A percentile compares a stretch with the other conserved stretches of the same genome.
phyloP scores from a whole-genome alignment of 2,888 invertebrate species.

The Acronicta psi region DNA sequence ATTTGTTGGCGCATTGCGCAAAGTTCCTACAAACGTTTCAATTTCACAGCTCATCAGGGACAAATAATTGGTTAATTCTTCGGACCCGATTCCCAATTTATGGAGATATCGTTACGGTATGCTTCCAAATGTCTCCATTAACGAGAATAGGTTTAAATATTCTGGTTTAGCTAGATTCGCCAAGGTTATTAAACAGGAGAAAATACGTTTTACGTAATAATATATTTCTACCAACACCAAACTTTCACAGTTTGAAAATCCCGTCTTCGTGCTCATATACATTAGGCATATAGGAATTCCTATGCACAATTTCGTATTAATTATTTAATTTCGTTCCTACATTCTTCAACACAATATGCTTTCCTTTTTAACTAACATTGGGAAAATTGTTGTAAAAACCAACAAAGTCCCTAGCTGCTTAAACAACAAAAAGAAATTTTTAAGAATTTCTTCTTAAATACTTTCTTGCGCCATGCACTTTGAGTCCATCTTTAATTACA shows the following conservation, averaged over 20 bases:
- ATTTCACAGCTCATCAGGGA: constrained; percentile 2
- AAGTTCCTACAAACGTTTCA: not conserved
- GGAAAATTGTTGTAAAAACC: not conserved
- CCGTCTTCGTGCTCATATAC: no score
- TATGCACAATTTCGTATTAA: no score
- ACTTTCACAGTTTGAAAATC: no score
- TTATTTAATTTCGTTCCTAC: no score
- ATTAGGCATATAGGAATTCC: no score
- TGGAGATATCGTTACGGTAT: constrained; percentile 3
- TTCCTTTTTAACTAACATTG: no score
- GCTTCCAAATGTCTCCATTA: constrained; percentile 18
- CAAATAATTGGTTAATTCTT: constrained; percentile 7
- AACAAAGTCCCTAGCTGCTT: no score
- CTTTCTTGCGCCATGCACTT: constrained; percentile 36
- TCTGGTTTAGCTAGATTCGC: not conserved
- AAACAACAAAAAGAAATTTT: no score
- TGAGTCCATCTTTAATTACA: constrained; percentile 58
- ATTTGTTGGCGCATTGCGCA: not conserved
- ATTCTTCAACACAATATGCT: no score
- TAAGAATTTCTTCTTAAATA: constrained; percentile 2
- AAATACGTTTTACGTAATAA: not conserved
- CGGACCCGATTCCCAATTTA: constrained; percentile 17
- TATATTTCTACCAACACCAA: no score
- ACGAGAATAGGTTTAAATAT: constrained; percentile 14
- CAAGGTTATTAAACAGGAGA: not conserved